Base-by-base conservation (phyloP, 2,888 invertebrate genomes). In the Balanococcus diminutus region DNA sequence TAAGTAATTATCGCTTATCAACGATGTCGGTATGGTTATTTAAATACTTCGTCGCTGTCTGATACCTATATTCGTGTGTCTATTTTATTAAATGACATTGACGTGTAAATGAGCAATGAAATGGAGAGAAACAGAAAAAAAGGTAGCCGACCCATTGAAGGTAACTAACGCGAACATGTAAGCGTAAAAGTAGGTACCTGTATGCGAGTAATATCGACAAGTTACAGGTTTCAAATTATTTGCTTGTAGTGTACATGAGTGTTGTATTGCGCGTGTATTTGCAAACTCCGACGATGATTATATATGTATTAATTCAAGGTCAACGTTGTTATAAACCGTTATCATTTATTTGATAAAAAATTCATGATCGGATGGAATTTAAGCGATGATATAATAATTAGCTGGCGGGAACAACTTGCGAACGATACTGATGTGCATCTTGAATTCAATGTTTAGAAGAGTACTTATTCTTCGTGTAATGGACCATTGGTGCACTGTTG, bases 311-410 rank as follows among this genome's bases (percentile, higher is more conserved):
- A 75, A 75, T 75, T 75, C 75, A 75, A 75, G 75, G 75, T 75
- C 75, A 75, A 75, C 32, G 75, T 75, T 75, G 75, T 75, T 75
- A 75, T 75, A 75, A 75, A 75, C 75, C 32, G 75, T 75, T 75
- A 75, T 75, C 75, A 36, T 75, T 31, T 32, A 36, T 75, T 75
- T 75, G 75, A 75, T 75, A 75, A 75, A 75, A n/a, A 75, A n/a
- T 75, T 32, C 32, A 67, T 67, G 61, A 32, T 75, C 16, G 32
- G 22, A 75, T 75, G 75, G 75, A 75, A 75, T 75, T 75, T 75
- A 75, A 75, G 32, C 32, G 75, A 75, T 75, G 75, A 75, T 75
- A 75, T 75, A 75, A 75, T 75, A 67, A 75, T 75, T 75, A 75
- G 32, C 32, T n/a, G 8, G 32, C 32, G 36, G 6, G 16, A 25